These are phyloP conservation scores for Myoxocephalus aenaeus DNA, from an alignment of 2,797 vertebrate genomes.

Conservation along the genomic window DNA sequence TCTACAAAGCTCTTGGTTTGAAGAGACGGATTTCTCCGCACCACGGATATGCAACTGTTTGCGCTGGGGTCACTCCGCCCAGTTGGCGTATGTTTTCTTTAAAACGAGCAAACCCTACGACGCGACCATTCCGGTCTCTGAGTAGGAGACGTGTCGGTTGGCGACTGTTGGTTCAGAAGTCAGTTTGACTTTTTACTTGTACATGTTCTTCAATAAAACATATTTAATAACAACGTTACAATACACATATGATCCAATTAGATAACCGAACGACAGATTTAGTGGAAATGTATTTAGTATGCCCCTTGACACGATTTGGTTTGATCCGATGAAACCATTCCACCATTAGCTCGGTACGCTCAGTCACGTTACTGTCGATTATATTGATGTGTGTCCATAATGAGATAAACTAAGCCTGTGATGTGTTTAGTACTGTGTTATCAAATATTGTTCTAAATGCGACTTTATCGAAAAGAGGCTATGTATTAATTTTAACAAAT, in stretches of 20 bases:
- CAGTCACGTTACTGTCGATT: not conserved
- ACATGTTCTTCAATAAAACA: fast-evolving
- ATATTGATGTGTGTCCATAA: not conserved
- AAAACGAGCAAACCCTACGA: constrained; percentile 43
- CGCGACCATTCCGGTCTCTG: constrained; percentile 26
- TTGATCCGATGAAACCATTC: constrained; percentile 66
- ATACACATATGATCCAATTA: fast-evolving
- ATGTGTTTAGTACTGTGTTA: not conserved
- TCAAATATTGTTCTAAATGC: not conserved
- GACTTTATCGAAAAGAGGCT: not conserved
- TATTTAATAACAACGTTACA: fast-evolving
- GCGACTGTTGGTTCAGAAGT: fast-evolving
- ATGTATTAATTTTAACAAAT: not conserved
- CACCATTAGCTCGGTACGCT: not conserved
- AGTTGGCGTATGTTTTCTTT: fast-evolving
- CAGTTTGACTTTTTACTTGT: not conserved
- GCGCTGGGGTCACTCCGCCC: constrained; percentile 24
- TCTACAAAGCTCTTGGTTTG: fast-evolving
- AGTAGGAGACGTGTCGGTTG: not conserved
- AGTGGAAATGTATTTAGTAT: fast-evolving
- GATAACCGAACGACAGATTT: fast-evolving
- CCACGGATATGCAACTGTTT: fast-evolving
- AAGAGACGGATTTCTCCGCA: not conserved
- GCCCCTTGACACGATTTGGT: constrained; percentile 38
- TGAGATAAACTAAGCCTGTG: not conserved